Evolutionary conservation across 2,113 vertebrate genomes (phyloP).

Genomic region (Rhea americana): DNA sequence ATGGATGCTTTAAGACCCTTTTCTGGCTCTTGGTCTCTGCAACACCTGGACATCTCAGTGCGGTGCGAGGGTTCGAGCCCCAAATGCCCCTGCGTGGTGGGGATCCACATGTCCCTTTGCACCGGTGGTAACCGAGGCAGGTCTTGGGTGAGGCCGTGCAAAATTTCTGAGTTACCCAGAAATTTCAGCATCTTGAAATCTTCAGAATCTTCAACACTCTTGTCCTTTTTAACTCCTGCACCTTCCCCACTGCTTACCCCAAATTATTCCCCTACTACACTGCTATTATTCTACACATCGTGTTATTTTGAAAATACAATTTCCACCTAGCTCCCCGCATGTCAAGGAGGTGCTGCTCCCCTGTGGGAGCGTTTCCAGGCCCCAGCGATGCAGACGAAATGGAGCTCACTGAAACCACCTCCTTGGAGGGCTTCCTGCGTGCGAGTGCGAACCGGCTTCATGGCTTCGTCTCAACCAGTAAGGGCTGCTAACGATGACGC

Average conservation of each 20-base stretch:
- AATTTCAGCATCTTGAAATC: too few species aligned
- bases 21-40: not conserved
- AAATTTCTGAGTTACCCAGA: not conserved
- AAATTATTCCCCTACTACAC: not conserved
- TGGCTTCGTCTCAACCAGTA: not conserved
- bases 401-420: too few species aligned
- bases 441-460: not conserved
- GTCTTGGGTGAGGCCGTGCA: not conserved
- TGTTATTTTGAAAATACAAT: not conserved
- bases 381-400: not conserved
- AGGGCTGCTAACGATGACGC: not conserved
- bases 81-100: rapidly evolving
- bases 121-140: not conserved
- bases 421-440: not conserved
- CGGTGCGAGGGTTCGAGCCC: not conserved
- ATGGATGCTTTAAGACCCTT: not conserved
- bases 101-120: not conserved
- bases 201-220: not conserved
- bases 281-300: rapidly evolving
- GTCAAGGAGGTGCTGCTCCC: not conserved
- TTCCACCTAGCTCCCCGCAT: rapidly evolving
- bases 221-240: too few species aligned
- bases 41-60: not conserved
- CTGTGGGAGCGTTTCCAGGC: not conserved
- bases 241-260: not conserved